Base-by-base conservation (phyloP, 2,113 vertebrate species). In the Mirounga angustirostris region DNA sequence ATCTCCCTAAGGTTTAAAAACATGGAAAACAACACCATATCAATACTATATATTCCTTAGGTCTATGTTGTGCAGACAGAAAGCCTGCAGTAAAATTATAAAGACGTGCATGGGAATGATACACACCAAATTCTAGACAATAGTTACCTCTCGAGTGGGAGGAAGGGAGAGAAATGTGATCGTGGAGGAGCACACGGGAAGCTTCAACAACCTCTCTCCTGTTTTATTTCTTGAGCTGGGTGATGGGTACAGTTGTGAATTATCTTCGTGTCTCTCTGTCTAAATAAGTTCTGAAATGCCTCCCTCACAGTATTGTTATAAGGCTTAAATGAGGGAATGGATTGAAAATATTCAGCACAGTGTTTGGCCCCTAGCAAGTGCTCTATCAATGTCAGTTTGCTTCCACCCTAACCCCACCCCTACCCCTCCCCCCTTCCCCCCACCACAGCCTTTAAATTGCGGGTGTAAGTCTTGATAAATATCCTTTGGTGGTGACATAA, bases 281-380 rank as follows among this genome's bases (percentile, higher is more conserved):
- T 91, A 26, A 92, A 86, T 46, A 65, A 63, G 8, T 40, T 78
- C 74, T 43, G 59, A 91, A 93, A 90, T 71, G 22, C 54, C 26
- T 63, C 84, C 3, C 5, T 95, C 21, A 28, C 58, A 79, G 26
- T 65, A 81, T 15, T 43, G 21, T 54, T 80, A 10, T 63, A 46
- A 89, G 43, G 26, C 52, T 93, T 92, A 85, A 89, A 76, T 69
- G 50, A 85, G 10, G 54, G 26, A 56, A 58, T 13, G 54, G 28
- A 26, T 63, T 92, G 86, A 61, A 88, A 94, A 71, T 71, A 83
- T 91, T 81, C 50, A 69, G 81, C 82, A 78, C 52, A 40, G 19
- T 19, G 19, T 26, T 86, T 69, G n/a, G 26, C 61, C 88, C 33
- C 59, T 50, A 69, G 33, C 13, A 71, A 88, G n/a, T 71, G 40